Percentiles rank a stretch among this genome's conserved stretches.
phyloP scores from a whole-genome alignment of 2,888 invertebrate genomes.

The Halocaridina rubra region DNA sequence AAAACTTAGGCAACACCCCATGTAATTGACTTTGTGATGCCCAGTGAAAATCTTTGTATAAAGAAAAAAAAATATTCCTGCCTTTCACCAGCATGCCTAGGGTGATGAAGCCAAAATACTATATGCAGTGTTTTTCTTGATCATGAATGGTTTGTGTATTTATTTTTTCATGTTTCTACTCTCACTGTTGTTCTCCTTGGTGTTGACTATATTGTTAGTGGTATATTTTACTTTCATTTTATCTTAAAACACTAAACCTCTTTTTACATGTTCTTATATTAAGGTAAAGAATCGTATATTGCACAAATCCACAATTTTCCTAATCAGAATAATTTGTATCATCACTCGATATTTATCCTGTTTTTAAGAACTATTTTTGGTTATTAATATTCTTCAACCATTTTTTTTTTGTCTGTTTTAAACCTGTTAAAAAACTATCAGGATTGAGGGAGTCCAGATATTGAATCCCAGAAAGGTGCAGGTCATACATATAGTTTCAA shows the following conservation, averaged over 20 bases:
- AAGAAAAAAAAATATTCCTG: not conserved
- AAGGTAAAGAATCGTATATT: no score
- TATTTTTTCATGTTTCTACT: not conserved
- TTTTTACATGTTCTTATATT: no score
- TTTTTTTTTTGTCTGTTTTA: no score
- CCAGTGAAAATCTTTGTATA: not conserved
- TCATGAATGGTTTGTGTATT: not conserved
- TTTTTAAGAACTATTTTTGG: no score
- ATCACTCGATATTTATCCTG: no score
- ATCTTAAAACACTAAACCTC: not conserved
- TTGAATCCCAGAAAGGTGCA: not conserved
- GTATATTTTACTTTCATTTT: not conserved
- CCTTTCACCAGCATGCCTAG: constrained; percentile 21
- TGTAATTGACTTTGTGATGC: not conserved
- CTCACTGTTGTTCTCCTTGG: not conserved
- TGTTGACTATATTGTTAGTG: not conserved
- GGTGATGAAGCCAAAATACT: not conserved
- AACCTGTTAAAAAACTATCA: no score
- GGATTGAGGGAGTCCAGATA: constrained; percentile 6
- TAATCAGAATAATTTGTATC: no score
- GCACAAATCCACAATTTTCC: no score
- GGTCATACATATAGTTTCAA: no score
- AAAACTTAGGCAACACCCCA: no score
- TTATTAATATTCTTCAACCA: no score
- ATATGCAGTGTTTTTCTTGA: not conserved